Conservation (phyloP, 2,113 vertebrate genomes). For the Clarias batrachus region DNA sequence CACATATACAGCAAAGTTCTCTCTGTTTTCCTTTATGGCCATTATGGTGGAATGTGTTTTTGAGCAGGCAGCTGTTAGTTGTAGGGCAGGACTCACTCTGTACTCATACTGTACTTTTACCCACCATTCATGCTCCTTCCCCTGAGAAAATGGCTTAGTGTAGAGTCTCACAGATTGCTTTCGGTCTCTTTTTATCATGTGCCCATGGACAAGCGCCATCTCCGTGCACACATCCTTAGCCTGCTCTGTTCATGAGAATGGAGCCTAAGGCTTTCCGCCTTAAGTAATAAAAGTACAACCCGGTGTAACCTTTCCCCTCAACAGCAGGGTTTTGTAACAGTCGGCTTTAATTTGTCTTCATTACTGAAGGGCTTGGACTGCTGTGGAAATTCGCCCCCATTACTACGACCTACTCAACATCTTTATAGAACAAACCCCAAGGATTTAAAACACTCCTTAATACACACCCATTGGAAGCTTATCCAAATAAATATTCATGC, state of each 20-base stretch:
- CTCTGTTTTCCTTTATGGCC: neutral
- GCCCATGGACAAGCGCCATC: neutral
- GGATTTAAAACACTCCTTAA: slow-evolving; percentile 31
- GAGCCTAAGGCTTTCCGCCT: neutral
- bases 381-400: slow-evolving; percentile 4
- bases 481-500: slow-evolving; percentile 30
- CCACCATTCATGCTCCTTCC: neutral
- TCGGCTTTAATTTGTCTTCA: slow-evolving; percentile 29
- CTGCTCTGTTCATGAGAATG: neutral
- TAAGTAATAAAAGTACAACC: slow-evolving; percentile 7
- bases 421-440: slow-evolving; percentile 44
- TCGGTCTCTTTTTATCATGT: slow-evolving; percentile 16
- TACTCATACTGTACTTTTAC: neutral
- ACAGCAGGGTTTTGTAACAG: neutral
- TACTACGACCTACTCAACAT: slow-evolving; percentile 2
- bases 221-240: neutral
- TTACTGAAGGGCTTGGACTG: slow-evolving; percentile 26
- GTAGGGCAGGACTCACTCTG: neutral
- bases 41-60: neutral
- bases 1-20: neutral
- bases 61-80: neutral
- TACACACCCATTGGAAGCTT: slow-evolving; percentile 48
- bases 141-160: slow-evolving; percentile 18
- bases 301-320: neutral
- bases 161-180: slow-evolving; percentile 9